Base-by-base conservation (phyloP, 2,113 vertebrate species). In the Pomatostomus ruficeps region DNA sequence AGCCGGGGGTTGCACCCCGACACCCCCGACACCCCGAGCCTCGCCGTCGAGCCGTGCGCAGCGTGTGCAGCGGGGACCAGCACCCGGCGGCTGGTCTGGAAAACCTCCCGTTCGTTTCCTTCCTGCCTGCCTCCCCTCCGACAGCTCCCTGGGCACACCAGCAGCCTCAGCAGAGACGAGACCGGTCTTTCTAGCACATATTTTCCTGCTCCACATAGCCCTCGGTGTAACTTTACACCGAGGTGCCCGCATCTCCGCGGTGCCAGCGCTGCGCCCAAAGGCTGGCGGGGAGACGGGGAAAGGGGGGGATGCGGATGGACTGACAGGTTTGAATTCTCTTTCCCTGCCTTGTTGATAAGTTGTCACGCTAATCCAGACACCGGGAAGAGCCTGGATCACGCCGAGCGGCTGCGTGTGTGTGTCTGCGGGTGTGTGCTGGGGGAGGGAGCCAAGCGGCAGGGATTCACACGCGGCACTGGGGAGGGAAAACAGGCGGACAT, bases 261-360 rank as follows among this genome's bases (percentile, higher is more conserved):
- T 92, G 97, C 91, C 96, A 90, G 54, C 76, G 74, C 31, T 49
- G 95, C 90, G 43, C 93, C 95, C 96, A 68, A 46, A 75, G 91
- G 94, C 90, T 91, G 75, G 20, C 21, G 43, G 59, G 74, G 79
- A 85, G 75, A 79, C 23, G 49, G 40, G 70, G 40, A 59, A 29
- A 76, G 51, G 65, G 70, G 55, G 83, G 83, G 63, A 42, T 86
- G 94, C 9, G 92, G 93, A 91, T 78, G 95, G 94, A 94, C 97
- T 97, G 97, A 96, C 97, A 97, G 97, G 96, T 97, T 97, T 95
- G 97, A 97, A 97, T 98, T 97, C 98, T 97, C 94, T 92, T 97
- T 96, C 94, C 95, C 94, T 96, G 96, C 96, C 96, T 97, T 68
- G 98, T 97, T 97, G 98, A 98, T 97, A 97, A 97, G 97, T 98